A percentile compares a stretch with the other conserved stretches of the same genome.
Evolutionary conservation across 2,113 vertebrate species (phyloP).

Genomic region (Otus sunia): DNA sequence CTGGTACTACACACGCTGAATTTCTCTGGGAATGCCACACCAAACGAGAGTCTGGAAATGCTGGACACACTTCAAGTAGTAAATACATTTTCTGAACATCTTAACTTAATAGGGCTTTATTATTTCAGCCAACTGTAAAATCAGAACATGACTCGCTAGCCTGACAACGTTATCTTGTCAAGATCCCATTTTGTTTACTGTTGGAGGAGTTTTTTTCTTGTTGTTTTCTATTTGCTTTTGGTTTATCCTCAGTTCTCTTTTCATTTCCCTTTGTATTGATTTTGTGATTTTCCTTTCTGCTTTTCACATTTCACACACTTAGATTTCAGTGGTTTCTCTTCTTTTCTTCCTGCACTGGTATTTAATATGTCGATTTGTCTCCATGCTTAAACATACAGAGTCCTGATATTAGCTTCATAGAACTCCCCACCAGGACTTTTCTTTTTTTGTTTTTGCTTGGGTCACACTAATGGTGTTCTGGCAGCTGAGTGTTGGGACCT

Average conservation of each 20-base stretch:
- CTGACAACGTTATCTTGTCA: not conserved
- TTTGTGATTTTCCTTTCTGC: conserved; percentile 46
- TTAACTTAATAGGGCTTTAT: conserved; percentile 30
- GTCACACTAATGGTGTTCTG: not conserved
- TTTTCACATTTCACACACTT: conserved; percentile 35
- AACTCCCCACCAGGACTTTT: not conserved
- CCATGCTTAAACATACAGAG: not conserved
- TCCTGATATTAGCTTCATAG: not conserved
- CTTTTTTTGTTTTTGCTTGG: not conserved
- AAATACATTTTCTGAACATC: conserved; percentile 27
- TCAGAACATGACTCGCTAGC: not conserved
- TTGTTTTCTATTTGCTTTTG: conserved; percentile 13
- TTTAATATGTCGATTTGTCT: not conserved
- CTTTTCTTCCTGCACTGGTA: not conserved
- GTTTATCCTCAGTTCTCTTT: conserved; percentile 40
- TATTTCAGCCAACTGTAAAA: conserved; percentile 46
- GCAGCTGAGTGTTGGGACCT: not conserved
- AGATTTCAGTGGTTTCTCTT: conserved; percentile 26
- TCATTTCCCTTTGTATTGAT: conserved; percentile 51
- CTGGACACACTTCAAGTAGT: not conserved
- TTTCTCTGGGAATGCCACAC: not conserved
- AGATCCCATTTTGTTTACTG: conserved; percentile 14
- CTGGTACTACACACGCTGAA: not conserved
- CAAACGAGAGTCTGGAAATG: not conserved
- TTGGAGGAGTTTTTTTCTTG: not conserved